phyloP scores from a whole-genome alignment of 1,140 invertebrate species.

The Saxidomus purpurata region DNA sequence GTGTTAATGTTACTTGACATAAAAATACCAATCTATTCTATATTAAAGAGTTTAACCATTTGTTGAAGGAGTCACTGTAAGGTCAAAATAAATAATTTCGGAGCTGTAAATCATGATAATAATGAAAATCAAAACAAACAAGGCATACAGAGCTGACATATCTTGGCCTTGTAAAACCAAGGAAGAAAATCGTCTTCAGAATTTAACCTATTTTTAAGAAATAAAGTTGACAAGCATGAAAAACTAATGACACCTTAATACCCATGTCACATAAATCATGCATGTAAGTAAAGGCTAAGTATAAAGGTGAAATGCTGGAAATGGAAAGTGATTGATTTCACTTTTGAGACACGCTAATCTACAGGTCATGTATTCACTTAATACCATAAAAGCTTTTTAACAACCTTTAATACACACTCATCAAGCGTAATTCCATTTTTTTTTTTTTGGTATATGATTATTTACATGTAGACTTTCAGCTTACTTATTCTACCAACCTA shows the following conservation, averaged over 20 bases:
- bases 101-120: neutral
- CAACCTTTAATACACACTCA: no score
- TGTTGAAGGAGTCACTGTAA: neutral
- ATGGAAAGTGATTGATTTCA: neutral
- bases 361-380: no score
- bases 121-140: neutral
- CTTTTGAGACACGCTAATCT: no score
- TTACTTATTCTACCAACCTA: no score
- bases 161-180: neutral
- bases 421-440: no score
- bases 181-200: neutral
- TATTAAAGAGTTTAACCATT: no score
- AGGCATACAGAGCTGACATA: neutral
- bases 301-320: neutral
- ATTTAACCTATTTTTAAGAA: neutral
- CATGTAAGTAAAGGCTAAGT: neutral
- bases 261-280: neutral
- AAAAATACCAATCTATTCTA: no score
- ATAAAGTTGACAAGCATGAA: neutral
- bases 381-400: no score
- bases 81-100: neutral
- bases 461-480: no score
- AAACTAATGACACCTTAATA: neutral
- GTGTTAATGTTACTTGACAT: no score
- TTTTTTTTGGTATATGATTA: no score